These are phyloP conservation scores for Molothrus ater DNA, from an alignment of 2,797 vertebrate genomes.

Conservation along the genomic window DNA sequence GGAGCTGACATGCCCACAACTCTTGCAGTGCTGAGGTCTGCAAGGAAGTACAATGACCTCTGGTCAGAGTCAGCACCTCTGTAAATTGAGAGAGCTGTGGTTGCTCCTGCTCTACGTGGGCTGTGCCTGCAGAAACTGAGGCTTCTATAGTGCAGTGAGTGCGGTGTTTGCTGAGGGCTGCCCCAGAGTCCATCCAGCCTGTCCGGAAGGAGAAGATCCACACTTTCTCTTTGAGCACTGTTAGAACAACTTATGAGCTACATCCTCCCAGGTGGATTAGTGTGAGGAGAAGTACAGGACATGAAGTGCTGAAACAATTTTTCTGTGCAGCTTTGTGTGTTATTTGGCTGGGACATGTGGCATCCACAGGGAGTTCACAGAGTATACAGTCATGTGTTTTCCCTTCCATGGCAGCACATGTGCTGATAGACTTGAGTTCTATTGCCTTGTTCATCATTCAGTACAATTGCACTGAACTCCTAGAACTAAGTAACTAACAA, in stretches of 20 bases:
- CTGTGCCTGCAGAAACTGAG: neutral
- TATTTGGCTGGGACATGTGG: neutral
- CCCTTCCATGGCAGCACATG: rapidly evolving
- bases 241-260: neutral
- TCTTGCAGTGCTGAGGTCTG: neutral
- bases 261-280: neutral
- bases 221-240: neutral
- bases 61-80: neutral
- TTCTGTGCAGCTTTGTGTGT: neutral
- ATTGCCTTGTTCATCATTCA: neutral
- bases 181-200: neutral
- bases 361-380: neutral
- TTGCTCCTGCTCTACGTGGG: neutral
- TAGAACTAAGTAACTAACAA: neutral
- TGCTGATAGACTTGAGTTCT: neutral
- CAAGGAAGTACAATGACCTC: neutral
- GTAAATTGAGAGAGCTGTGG: neutral
- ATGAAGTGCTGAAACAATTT: neutral
- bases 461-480: neutral
- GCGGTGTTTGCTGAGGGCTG: neutral
- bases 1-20: neutral
- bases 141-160: neutral
- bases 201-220: neutral
- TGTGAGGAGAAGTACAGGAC: neutral
- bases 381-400: rapidly evolving